A percentile compares a stretch with the other conserved stretches of the same genome.
Evolutionary conservation across 2,113 vertebrate species (phyloP).

Genomic region (Brachionichthys hirsutus): DNA sequence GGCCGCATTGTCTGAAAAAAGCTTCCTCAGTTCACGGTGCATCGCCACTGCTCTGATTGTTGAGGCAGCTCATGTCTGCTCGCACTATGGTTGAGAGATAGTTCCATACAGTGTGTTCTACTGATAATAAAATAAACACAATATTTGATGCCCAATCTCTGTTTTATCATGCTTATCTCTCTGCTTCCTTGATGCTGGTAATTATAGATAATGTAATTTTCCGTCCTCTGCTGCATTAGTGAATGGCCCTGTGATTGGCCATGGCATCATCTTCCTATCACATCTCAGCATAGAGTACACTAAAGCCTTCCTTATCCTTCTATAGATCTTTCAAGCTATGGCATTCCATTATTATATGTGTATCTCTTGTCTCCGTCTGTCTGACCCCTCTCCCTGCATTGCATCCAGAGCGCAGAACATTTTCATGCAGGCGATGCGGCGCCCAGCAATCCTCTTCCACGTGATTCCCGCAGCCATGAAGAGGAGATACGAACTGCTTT

Average conservation of each 20-base stretch:
- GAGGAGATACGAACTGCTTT: constrained; percentile 86
- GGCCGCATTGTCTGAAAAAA: constrained; percentile 36
- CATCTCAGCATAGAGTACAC: constrained; percentile 8
- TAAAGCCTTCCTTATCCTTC: constrained; percentile 23
- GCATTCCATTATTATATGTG: constrained; percentile 33
- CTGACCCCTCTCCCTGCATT: constrained; percentile 18
- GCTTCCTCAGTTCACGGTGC: constrained; percentile 47
- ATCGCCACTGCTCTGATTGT: constrained; percentile 32
- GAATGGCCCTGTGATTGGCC: constrained; percentile 25
- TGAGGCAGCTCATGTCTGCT: constrained; percentile 26
- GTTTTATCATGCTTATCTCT: constrained; percentile 38
- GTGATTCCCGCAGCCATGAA: constrained; percentile 89
- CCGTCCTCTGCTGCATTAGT: constrained; percentile 12
- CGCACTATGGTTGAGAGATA: constrained; percentile 7
- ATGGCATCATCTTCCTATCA: constrained; percentile 19
- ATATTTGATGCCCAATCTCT: constrained; percentile 12
- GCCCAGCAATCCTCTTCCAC: constrained; percentile 90
- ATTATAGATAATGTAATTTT: constrained; percentile 62
- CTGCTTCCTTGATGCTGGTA: constrained; percentile 34
- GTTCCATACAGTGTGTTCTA: neutral
- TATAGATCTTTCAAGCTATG: constrained; percentile 32
- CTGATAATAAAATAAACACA: constrained; percentile 3
- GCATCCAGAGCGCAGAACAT: constrained; percentile 91
- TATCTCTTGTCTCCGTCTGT: constrained; percentile 46
- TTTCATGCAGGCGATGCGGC: constrained; percentile 93